phyloP scores from a whole-genome alignment of 2,888 invertebrate genomes.

The Hemaris fuciformis region DNA sequence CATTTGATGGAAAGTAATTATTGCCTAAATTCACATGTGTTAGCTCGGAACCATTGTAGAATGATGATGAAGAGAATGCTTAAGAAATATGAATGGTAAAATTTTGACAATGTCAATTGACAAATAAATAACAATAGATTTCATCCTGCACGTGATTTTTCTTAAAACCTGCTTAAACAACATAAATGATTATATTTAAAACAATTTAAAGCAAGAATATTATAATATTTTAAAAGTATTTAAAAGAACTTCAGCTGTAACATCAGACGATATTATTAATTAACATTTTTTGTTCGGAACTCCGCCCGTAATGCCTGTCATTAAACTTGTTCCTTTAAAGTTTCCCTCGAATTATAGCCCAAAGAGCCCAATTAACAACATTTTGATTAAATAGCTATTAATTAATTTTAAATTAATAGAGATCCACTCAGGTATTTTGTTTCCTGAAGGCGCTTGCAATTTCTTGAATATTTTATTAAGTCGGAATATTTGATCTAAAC shows the following conservation, averaged over 20 bases:
- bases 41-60: too few relatives aligned
- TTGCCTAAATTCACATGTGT: too few relatives aligned
- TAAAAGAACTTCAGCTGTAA: neutral
- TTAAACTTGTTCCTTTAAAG: conserved; percentile 1
- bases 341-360: neutral
- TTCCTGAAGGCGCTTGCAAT: neutral
- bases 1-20: too few relatives aligned
- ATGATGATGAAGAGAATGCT: too few relatives aligned
- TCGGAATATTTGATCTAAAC: too few relatives aligned
- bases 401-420: neutral
- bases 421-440: neutral
- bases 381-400: neutral
- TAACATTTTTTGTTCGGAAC: neutral
- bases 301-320: neutral
- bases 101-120: too few relatives aligned
- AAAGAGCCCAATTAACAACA: neutral
- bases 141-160: too few relatives aligned
- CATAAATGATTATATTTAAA: too few relatives aligned
- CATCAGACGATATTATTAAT: neutral
- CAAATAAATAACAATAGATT: too few relatives aligned
- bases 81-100: too few relatives aligned
- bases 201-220: neutral
- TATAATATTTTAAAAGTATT: neutral
- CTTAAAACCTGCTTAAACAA: too few relatives aligned
- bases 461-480: neutral